These are phyloP conservation scores for Arctia plantaginis DNA, from an alignment of 2,888 invertebrate genomes.

Conservation along the genomic window DNA sequence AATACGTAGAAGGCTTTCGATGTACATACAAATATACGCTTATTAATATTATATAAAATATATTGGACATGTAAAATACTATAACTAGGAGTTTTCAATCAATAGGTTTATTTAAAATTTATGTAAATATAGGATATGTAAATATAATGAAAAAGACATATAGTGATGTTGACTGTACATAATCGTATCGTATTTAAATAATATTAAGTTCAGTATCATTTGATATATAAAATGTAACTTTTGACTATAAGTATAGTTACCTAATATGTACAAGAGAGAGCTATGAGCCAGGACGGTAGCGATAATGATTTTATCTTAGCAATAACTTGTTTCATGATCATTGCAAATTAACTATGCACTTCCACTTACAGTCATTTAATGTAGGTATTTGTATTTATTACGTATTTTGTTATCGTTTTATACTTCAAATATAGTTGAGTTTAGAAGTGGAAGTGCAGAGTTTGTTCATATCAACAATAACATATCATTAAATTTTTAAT, in stretches of 20 bases:
- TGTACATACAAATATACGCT: constrained; percentile 42
- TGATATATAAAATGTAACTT: constrained; percentile 43
- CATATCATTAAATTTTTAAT: constrained; percentile 47
- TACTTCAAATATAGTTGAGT: constrained; percentile 1
- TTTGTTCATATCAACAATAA: constrained; percentile 35
- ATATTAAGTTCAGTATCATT: constrained; percentile 50
- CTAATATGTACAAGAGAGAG: constrained; percentile 61
- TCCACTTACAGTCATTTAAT: constrained; percentile 11
- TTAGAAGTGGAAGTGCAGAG: constrained; percentile 31
- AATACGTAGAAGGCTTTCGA: constrained; percentile 35
- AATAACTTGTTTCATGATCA: constrained; percentile 23
- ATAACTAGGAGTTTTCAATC: constrained; percentile 24
- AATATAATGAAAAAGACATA: constrained; percentile 69
- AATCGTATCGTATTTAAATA: constrained; percentile 53
- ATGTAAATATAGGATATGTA: constrained; percentile 48
- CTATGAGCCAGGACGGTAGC: constrained; percentile 77
- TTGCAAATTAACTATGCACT: constrained; percentile 33
- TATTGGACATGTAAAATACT: constrained; percentile 43
- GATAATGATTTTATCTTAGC: constrained; percentile 38
- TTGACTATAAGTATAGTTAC: constrained; percentile 23
- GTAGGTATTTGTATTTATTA: background rate
- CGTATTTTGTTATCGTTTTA: constrained; percentile 4
- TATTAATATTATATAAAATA: constrained; percentile 12
- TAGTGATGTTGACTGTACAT: constrained; percentile 78
- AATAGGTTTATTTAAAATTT: constrained; percentile 6